Percentiles rank a stretch among this genome's conserved stretches.
Conservation (phyloP, 2,888 invertebrate species). For the Chrysopilus asiliformis region DNA sequence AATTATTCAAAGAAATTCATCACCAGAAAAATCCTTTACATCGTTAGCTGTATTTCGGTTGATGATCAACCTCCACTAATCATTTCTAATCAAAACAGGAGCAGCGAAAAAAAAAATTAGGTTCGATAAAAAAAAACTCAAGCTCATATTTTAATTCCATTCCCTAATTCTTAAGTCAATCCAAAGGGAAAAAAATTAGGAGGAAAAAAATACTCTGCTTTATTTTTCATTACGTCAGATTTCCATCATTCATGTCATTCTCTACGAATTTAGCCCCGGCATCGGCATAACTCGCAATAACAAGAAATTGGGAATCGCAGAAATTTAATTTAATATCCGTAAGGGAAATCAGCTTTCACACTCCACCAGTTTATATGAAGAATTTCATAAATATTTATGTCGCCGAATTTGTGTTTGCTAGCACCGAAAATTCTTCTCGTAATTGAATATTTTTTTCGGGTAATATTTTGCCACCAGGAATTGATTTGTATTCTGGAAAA, state of each 20-base stretch:
- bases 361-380: slow-evolving; percentile 1
- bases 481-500: background rate
- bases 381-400: slow-evolving; percentile 9
- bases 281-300: background rate
- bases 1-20: too few relatives aligned
- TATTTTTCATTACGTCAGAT: background rate
- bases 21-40: too few relatives aligned
- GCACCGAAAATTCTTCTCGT: background rate
- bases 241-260: background rate
- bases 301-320: background rate
- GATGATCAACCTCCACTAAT: too few relatives aligned
- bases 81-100: too few relatives aligned
- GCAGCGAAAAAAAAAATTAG: too few relatives aligned
- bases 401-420: background rate
- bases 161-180: too few relatives aligned
- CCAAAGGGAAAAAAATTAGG: too few relatives aligned
- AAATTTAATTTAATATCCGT: slow-evolving; percentile 9
- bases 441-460: background rate
- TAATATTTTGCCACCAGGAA: background rate
- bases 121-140: too few relatives aligned
- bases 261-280: background rate
- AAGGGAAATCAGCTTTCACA: slow-evolving; percentile 9
- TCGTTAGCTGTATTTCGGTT: too few relatives aligned
- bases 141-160: too few relatives aligned
- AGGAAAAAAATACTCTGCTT: too few relatives aligned